Conservation (phyloP, 1,140 invertebrate species). For the Marisa cornuarietis region DNA sequence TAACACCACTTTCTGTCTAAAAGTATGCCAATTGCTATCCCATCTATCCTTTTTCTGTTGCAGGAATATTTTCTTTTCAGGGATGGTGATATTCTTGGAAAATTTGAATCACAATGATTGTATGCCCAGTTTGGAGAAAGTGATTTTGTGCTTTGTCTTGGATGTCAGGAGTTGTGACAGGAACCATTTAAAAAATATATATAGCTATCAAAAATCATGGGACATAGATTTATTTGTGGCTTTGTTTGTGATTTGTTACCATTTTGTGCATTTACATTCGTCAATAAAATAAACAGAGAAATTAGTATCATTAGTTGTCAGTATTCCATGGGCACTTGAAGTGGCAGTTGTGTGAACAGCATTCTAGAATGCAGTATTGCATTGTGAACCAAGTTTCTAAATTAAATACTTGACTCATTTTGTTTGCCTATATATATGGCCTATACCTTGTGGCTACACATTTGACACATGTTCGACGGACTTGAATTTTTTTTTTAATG, state of each 20-base stretch:
- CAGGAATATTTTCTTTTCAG: slow-evolving; percentile 94
- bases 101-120: slow-evolving; percentile 68
- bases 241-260: neutral
- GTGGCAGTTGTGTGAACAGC: neutral
- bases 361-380: neutral
- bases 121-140: neutral
- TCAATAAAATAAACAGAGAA: neutral
- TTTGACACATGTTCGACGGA: no score
- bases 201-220: neutral
- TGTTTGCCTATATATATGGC: slow-evolving; percentile 2
- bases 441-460: neutral
- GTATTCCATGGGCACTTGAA: no score
- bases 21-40: no score
- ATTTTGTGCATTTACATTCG: neutral
- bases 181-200: neutral
- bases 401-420: neutral
- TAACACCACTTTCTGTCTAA: no score
- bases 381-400: neutral
- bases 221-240: neutral
- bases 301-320: no score
- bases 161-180: neutral
- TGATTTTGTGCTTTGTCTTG: neutral
- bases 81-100: slow-evolving; percentile 96
- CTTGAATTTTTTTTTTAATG: no score
- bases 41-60: slow-evolving; percentile 41